These are phyloP conservation scores for Acanthis flammea DNA, from an alignment of 2,797 vertebrate genomes.

Conservation along the genomic window DNA sequence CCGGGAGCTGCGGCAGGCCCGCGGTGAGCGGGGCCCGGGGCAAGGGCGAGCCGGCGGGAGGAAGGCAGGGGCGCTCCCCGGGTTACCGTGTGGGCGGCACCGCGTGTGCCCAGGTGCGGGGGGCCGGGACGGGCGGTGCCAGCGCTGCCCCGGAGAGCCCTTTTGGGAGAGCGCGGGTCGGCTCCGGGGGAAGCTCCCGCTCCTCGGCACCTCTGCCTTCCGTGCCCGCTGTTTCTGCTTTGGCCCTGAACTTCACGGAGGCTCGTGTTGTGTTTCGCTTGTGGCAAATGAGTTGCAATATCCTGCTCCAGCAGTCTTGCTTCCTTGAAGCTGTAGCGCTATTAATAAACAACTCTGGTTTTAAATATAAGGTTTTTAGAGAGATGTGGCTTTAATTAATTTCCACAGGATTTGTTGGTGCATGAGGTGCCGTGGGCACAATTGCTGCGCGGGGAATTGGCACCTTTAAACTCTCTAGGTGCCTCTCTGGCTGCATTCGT, in stretches of 20 bases:
- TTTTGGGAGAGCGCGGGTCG: fast-evolving
- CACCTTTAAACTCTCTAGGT: background rate
- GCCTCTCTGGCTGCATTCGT: fast-evolving
- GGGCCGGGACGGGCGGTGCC: background rate
- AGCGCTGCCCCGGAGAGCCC: background rate
- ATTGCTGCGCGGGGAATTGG: fast-evolving
- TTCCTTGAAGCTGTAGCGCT: background rate
- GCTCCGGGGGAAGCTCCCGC: background rate
- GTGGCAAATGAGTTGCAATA: background rate
- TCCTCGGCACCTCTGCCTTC: background rate
- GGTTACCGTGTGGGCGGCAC: background rate
- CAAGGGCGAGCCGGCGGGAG: background rate
- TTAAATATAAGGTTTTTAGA: background rate
- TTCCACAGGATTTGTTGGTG: background rate
- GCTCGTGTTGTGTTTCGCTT: background rate
- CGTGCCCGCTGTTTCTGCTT: background rate
- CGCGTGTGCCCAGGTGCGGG: background rate
- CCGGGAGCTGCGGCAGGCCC: background rate
- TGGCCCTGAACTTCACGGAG: background rate
- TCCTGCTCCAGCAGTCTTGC: fast-evolving
- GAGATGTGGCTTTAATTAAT: background rate
- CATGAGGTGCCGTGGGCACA: fast-evolving
- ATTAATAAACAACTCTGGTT: background rate
- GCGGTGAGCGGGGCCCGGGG: background rate
- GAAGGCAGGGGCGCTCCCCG: background rate